Percentiles rank a stretch among this genome's conserved stretches.
phyloP scores from a whole-genome alignment of 2,797 vertebrate genomes.

The Denticeps clupeoides region DNA sequence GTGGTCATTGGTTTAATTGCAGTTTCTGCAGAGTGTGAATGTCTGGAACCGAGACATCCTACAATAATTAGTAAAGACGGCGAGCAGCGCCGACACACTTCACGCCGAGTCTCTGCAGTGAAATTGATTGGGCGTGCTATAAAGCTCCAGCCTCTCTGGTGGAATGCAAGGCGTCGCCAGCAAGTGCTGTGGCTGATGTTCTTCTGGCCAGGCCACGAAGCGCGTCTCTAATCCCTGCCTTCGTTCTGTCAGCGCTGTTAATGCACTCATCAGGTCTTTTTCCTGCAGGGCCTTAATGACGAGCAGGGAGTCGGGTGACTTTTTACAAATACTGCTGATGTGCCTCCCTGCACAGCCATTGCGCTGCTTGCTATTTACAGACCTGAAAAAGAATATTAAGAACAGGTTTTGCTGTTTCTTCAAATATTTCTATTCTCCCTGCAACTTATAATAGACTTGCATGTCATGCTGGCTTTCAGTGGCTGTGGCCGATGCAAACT shows the following conservation, averaged over 20 bases:
- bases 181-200: too few species aligned
- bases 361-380: too few species aligned
- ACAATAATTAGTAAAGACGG: constrained; percentile 52
- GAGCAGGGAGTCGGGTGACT: constrained; percentile 56
- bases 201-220: too few species aligned
- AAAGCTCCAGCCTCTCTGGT: background rate
- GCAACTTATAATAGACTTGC: too few species aligned
- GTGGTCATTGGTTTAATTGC: too few species aligned
- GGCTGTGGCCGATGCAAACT: too few species aligned
- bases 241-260: constrained; percentile 55
- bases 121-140: constrained; percentile 45
- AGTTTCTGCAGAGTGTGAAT: too few species aligned
- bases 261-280: constrained; percentile 75
- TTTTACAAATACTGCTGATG: constrained; percentile 74
- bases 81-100: constrained; percentile 45
- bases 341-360: constrained; percentile 39
- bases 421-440: too few species aligned
- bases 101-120: constrained; percentile 37
- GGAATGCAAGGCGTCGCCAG: background rate
- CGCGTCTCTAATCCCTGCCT: too few species aligned
- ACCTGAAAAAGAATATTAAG: too few species aligned
- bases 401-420: too few species aligned
- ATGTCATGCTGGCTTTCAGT: too few species aligned
- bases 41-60: background rate
- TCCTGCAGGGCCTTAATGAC: constrained; percentile 63